Evolutionary conservation across 2,797 vertebrate species (phyloP).

Genomic region (Graptemys geographica): DNA sequence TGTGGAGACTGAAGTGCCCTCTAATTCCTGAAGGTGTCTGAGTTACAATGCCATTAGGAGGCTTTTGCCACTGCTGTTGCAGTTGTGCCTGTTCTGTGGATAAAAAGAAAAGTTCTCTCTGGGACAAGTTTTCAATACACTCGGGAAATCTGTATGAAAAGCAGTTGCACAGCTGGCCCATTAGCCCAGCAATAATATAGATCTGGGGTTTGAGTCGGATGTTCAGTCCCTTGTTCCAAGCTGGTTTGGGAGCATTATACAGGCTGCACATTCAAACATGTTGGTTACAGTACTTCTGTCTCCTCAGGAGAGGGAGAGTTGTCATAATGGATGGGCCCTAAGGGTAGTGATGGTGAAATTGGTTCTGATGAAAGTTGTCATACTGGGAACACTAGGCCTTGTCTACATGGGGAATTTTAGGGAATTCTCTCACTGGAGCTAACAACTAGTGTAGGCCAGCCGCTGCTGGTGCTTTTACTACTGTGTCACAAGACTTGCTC

Average conservation of each 20-base stretch:
- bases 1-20: fast-evolving
- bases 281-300: fast-evolving
- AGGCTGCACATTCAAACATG: neutral
- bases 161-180: fast-evolving
- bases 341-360: neutral
- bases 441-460: neutral
- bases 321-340: neutral
- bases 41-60: neutral
- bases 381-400: neutral
- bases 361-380: neutral
- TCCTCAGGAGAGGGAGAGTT: fast-evolving
- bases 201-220: neutral
- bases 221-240: neutral
- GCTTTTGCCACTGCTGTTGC: neutral
- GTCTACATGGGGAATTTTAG: fast-evolving
- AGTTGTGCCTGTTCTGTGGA: neutral
- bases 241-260: fast-evolving
- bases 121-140: neutral
- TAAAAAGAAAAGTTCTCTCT: neutral
- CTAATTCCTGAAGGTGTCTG: neutral
- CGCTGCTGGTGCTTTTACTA: neutral
- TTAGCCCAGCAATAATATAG: fast-evolving
- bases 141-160: neutral
- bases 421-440: neutral
- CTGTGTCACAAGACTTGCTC: neutral